phyloP scores from a whole-genome alignment of 2,113 vertebrate genomes.

The Cynoglossus semilaevis region DNA sequence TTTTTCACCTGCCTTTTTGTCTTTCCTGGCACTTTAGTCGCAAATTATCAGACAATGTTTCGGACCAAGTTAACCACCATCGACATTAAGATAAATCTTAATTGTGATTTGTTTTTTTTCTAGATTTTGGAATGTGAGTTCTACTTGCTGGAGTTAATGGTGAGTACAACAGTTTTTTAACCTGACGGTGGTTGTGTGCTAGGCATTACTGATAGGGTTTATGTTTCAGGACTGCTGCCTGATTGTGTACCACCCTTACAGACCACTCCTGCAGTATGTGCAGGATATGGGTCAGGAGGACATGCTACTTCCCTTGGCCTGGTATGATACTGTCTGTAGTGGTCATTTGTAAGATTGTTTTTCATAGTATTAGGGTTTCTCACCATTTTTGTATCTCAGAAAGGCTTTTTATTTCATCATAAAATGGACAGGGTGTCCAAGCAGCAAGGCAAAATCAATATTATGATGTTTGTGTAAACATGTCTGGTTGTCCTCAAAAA shows the following conservation, averaged over 20 bases:
- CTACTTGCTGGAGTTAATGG: slow-evolving; percentile 98
- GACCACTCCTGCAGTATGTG: slow-evolving; percentile 96
- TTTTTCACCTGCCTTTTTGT: too few species aligned
- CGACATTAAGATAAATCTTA: too few species aligned
- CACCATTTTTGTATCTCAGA: too few species aligned
- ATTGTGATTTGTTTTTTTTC: not conserved
- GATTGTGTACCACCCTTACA: slow-evolving; percentile 98
- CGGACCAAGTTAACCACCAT: too few species aligned
- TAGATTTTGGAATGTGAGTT: slow-evolving; percentile 99
- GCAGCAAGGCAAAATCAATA: too few species aligned
- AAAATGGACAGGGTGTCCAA: too few species aligned
- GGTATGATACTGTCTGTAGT: slow-evolving; percentile 72
- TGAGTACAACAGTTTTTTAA: slow-evolving; percentile 64
- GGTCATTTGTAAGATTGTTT: not conserved
- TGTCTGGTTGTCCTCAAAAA: too few species aligned
- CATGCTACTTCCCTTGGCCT: slow-evolving; percentile 96
- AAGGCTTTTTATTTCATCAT: too few species aligned
- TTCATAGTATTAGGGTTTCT: too few species aligned
- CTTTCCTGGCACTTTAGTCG: too few species aligned
- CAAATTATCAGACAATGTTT: too few species aligned
- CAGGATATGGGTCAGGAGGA: slow-evolving; percentile 99
- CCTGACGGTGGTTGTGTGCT: not conserved
- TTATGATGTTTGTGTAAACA: too few species aligned
- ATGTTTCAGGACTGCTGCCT: slow-evolving; percentile 93
- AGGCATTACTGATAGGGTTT: not conserved